Evolutionary conservation across 2,888 invertebrate species (phyloP).

Genomic region (Eumacrocentrus americanus): DNA sequence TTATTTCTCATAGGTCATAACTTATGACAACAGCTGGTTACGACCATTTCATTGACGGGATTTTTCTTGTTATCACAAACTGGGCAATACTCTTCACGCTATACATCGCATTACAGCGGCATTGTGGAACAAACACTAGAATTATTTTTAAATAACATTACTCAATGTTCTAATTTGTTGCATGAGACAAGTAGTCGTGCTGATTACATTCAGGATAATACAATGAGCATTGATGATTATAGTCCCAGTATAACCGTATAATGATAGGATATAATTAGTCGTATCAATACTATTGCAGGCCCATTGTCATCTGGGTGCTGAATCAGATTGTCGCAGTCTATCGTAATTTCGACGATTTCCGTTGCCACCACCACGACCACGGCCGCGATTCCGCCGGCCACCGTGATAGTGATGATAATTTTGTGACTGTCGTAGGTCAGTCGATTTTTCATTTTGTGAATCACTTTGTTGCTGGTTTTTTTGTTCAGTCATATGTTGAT

Average conservation of each 20-base stretch:
- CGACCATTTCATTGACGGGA: too few relatives aligned
- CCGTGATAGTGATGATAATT: conserved; percentile 39
- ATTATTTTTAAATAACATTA: neutral
- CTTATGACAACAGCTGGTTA: neutral
- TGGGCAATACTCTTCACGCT: neutral
- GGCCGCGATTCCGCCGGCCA: conserved; percentile 44
- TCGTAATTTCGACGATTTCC: conserved; percentile 51
- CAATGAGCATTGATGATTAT: neutral
- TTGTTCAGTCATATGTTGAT: conserved; percentile 36
- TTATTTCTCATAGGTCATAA: neutral
- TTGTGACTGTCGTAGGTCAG: conserved; percentile 47
- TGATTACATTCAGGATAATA: conserved; percentile 11
- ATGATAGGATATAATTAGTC: conserved; percentile 21
- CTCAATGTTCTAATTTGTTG: neutral
- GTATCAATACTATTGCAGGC: conserved; percentile 43
- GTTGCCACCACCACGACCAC: conserved; percentile 45
- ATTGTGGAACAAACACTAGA: neutral
- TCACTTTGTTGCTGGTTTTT: conserved; percentile 42
- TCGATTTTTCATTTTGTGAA: conserved; percentile 41
- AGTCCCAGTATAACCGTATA: neutral
- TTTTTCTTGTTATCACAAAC: neutral
- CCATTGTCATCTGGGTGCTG: conserved; percentile 59
- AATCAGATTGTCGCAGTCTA: conserved; percentile 50
- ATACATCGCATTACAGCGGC: neutral
- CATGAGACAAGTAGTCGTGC: neutral